These are phyloP conservation scores for Phengaris alcon DNA, from an alignment of 2,888 invertebrate species.

Conservation along the genomic window DNA sequence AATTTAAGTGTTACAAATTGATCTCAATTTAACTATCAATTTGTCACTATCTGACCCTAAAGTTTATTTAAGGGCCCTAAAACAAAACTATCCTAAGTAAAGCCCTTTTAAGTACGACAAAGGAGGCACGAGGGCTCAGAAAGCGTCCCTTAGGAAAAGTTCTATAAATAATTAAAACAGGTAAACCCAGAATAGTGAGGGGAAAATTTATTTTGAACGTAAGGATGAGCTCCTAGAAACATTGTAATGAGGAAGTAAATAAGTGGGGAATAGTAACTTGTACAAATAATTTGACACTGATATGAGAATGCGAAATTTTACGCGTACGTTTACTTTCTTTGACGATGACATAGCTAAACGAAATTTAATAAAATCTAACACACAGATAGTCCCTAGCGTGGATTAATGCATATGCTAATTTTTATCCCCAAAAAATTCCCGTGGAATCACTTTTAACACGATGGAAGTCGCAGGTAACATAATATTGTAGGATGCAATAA, in stretches of 20 bases:
- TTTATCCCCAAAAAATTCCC: too few species aligned
- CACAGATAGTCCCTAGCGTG: too few species aligned
- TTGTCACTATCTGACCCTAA: slow-evolving; percentile 29
- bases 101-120: slow-evolving; percentile 25
- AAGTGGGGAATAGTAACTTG: too few species aligned
- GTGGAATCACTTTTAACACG: too few species aligned
- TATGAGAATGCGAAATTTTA: too few species aligned
- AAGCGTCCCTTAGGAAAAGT: slow-evolving; percentile 1
- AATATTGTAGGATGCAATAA: too few species aligned
- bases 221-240: not conserved
- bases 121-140: slow-evolving; percentile 20
- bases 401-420: too few species aligned
- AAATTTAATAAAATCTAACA: too few species aligned
- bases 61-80: slow-evolving; percentile 24
- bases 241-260: not conserved
- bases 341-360: too few species aligned
- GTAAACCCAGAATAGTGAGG: not conserved
- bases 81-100: slow-evolving; percentile 24
- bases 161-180: slow-evolving; percentile 21
- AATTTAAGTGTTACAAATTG: slow-evolving; percentile 7
- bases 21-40: slow-evolving; percentile 26
- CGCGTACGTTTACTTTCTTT: too few species aligned
- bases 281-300: too few species aligned
- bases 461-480: too few species aligned
- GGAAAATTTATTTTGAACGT: not conserved